phyloP scores from a whole-genome alignment of 2,797 vertebrate species.

The Hemibagrus guttatus region DNA sequence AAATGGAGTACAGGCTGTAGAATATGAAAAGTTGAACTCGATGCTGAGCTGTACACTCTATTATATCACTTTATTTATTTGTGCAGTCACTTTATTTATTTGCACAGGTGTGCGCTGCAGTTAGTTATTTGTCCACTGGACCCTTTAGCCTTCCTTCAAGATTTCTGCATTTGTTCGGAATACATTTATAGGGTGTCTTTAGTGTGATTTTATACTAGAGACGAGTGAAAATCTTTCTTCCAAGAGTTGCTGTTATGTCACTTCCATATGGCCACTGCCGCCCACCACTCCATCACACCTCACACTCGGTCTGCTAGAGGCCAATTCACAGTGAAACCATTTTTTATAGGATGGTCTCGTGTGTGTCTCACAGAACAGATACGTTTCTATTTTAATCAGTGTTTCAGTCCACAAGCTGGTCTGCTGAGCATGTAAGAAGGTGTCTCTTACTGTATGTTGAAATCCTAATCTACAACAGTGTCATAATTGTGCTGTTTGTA shows the following conservation, averaged over 20 bases:
- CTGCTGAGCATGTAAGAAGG: neutral
- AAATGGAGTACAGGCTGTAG: neutral
- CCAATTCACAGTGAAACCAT: slow-evolving; percentile 1
- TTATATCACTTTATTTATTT: neutral
- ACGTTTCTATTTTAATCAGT: neutral
- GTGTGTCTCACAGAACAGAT: neutral
- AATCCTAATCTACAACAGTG: neutral
- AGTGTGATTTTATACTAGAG: slow-evolving; percentile 12
- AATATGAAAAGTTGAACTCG: neutral
- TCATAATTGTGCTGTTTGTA: neutral
- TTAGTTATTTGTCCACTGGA: neutral
- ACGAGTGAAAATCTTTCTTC: slow-evolving; percentile 32
- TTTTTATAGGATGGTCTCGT: neutral
- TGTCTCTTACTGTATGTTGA: neutral
- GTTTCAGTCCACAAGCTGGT: neutral
- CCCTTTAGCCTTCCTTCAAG: neutral
- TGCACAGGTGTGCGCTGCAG: neutral
- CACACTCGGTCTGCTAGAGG: slow-evolving; percentile 19
- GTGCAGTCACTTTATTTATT: neutral
- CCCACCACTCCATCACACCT: slow-evolving; percentile 34
- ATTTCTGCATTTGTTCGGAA: neutral
- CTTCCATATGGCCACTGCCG: slow-evolving; percentile 47
- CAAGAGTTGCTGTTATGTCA: slow-evolving; percentile 43
- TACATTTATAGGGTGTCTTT: neutral
- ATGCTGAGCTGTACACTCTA: neutral